These are phyloP conservation scores for Macrochelys suwanniensis DNA, from an alignment of 2,797 vertebrate genomes.

Conservation along the genomic window DNA sequence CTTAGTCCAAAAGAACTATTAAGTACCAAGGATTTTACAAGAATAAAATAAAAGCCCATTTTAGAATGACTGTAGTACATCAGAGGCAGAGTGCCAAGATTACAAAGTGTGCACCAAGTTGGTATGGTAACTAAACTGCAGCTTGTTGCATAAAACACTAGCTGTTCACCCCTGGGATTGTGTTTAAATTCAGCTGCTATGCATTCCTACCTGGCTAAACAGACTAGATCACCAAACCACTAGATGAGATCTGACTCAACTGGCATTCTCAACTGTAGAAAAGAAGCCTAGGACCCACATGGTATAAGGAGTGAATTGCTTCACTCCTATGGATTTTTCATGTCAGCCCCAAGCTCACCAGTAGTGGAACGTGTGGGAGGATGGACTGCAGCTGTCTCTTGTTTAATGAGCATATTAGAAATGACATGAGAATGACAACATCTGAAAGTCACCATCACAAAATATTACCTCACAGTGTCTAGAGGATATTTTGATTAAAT, in stretches of 20 bases:
- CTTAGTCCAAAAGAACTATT: constrained; percentile 23
- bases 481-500: not conserved
- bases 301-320: not conserved
- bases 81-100: constrained; percentile 42
- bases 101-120: constrained; percentile 72
- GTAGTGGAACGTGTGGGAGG: not conserved
- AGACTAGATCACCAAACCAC: not conserved
- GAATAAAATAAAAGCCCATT: constrained; percentile 66
- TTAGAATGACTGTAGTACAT: constrained; percentile 64
- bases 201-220: not conserved
- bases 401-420: not conserved
- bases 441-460: not conserved
- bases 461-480: not conserved
- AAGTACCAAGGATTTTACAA: constrained; percentile 52
- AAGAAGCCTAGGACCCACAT: fast-evolving
- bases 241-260: fast-evolving
- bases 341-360: fast-evolving
- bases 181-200: constrained; percentile 55
- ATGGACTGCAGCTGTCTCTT: not conserved
- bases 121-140: constrained; percentile 81
- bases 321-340: not conserved
- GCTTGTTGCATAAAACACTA: constrained; percentile 53
- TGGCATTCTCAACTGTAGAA: not conserved
- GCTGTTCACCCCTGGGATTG: constrained; percentile 37
- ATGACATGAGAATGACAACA: not conserved